Evolutionary conservation across 2,888 invertebrate genomes (phyloP).

Genomic region (Macrophya alboannulata): DNA sequence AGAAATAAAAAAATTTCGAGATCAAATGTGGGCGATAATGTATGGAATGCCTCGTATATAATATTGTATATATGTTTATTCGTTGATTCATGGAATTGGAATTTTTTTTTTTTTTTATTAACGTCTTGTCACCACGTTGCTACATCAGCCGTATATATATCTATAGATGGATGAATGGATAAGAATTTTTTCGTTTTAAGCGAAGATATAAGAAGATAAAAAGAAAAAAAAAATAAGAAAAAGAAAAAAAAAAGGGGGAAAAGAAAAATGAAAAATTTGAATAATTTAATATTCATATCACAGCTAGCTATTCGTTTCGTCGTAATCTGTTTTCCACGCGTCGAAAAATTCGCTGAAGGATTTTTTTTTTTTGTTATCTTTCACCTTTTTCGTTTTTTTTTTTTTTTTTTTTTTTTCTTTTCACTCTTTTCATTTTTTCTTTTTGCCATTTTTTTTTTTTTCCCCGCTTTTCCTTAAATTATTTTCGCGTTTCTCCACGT

Average conservation of each 20-base stretch:
- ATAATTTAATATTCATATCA: conserved; percentile 32
- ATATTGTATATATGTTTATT: too few species aligned
- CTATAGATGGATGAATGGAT: background rate
- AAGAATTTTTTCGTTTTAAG: background rate
- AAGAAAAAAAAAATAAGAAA: background rate
- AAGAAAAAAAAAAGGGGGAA: background rate
- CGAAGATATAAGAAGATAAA: background rate
- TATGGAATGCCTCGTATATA: too few species aligned
- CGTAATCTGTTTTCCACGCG: conserved; percentile 47
- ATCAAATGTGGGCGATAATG: too few species aligned
- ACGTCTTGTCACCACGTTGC: background rate
- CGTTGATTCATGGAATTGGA: too few species aligned
- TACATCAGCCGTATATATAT: background rate
- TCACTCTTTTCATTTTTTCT: background rate
- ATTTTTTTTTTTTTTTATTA: background rate
- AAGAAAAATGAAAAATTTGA: background rate
- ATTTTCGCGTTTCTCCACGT: conserved; percentile 12
- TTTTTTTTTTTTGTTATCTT: background rate
- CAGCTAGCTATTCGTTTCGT: conserved; percentile 13
- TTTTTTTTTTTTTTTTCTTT: background rate
- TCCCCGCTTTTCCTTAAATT: background rate
- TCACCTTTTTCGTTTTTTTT: background rate
- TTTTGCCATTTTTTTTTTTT: background rate
- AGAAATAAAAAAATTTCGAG: too few species aligned
- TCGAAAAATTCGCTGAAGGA: background rate